Base-by-base conservation (phyloP, 2,797 vertebrate genomes). In the Champsocephalus gunnari region DNA sequence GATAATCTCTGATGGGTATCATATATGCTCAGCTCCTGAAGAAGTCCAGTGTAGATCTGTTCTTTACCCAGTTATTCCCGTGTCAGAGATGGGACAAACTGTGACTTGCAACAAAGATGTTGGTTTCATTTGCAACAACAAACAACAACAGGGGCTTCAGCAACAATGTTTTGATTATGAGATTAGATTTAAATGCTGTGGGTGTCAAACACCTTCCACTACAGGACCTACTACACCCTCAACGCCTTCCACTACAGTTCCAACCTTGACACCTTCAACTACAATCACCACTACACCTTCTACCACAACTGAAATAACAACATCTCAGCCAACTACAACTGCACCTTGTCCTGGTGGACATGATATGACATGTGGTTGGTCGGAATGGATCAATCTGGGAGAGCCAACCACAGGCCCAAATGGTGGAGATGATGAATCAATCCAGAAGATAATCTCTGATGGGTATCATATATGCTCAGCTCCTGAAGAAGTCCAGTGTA, bases 401-500 rank as follows among this genome's bases (percentile, higher is more conserved):
- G 0, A 34, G 7, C 34, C 34, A 2, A 34, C 34, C 2, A 73
- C 50, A 41, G 84, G 79, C 17, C 71, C 61, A 50, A 17, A 78
- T 12, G 87, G 84, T 45, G 84, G 86, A 17, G 73, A 91, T 4
- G 19, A 71, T 66, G 77, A 82, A 59, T 41, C 83, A 7, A 88
- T 89, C n/a, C 4, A 70, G 57, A 63, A 56, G 1, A 81, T 91
- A 9, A 74, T 38, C 9, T 14, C 75, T 28, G 64, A 60, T 34
- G 59, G 60, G 44, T 67, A 32, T 54, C 13, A 19, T 5, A 12
- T 59, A 38, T 88, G 88, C 55, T 38, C 24, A 13, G 0, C 34
- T 34, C 73, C 71, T 24, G 56, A 41, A 12, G 63, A 80, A 0
- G 53, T 88, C 7, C 3, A 79, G 16, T 88, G 87, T 34, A 63